Evolutionary conservation across 2,888 invertebrate species (phyloP), one percentile per base, ranked within the genome.

Genomic region (Calameuta filiformis): DNA sequence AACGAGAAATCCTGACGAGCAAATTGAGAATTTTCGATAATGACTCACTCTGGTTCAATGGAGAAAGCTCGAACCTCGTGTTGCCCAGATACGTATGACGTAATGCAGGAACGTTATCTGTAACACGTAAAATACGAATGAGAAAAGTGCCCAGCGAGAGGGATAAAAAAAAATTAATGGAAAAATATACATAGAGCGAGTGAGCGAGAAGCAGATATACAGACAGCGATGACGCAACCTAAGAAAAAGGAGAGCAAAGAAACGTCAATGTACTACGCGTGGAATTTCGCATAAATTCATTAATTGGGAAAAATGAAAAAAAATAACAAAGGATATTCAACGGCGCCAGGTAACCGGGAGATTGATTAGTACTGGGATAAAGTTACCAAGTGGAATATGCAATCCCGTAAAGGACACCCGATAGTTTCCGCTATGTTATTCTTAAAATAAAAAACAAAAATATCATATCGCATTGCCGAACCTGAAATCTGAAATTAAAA

Each of bases 401-500:
- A 33, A 12, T 23, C 69, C n/a, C 9, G 12, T 12, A 6, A 31
- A 12, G 12, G 69, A 6, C 12, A 30, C 0, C 6, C 12, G 30
- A 15, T 23, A 4, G n/a, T 30, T 69, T 69, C 6, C 2, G 1
- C 82, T 80, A 79, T 81, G 78, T 83, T 80, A 83, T 79, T 83
- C 82, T 69, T 40, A 75, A 33, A 69, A 56, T 11, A 35, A 35
- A 35, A 0, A 77, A 77, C 68, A 23, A 75, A 34, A 68, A 35
- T 23, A 56, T 1, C 73, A 56, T 68, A 40, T 33, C 75, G 68
- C 68, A 35, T 75, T 73, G 34, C 12, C 73, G 68, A 35, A 68
- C 74, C 76, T 75, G 77, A 73, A 79, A 79, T 78, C 33, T 69
- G 34, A 81, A 79, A 81, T 83, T 79, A 73, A 80, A 82, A 83